Evolutionary conservation across 2,797 vertebrate genomes (phyloP).

Genomic region (Danio tinwini): DNA sequence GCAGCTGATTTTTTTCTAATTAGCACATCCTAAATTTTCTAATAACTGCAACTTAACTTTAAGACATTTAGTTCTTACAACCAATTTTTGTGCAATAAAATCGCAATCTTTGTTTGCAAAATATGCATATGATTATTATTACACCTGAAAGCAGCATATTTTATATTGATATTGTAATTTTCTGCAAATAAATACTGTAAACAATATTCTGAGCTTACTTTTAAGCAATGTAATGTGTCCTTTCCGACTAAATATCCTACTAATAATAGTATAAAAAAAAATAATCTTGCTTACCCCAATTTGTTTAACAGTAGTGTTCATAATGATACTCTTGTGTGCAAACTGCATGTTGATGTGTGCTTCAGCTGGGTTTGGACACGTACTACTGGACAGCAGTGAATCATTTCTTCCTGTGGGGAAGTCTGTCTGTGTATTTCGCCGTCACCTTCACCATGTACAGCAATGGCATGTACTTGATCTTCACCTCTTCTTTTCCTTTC

Average conservation of each 20-base stretch:
- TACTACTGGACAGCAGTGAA: conserved; percentile 92
- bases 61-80: too few relatives aligned
- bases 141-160: too few relatives aligned
- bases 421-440: conserved; percentile 90
- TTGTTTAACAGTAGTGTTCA: neutral
- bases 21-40: too few relatives aligned
- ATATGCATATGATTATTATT: too few relatives aligned
- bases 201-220: too few relatives aligned
- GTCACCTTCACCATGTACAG: conserved; percentile 92
- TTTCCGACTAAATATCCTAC: neutral
- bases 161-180: too few relatives aligned
- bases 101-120: too few relatives aligned
- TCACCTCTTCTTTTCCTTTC: conserved; percentile 87
- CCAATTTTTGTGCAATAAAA: too few relatives aligned
- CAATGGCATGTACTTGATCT: conserved; percentile 89
- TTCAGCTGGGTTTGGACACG: conserved; percentile 90
- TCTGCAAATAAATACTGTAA: too few relatives aligned
- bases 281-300: neutral
- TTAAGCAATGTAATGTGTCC: neutral
- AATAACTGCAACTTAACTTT: too few relatives aligned
- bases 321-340: neutral
- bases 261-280: neutral
- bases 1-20: too few relatives aligned
- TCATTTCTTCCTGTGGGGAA: conserved; percentile 94
- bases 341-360: conserved; percentile 34